Percentiles rank a stretch among this genome's conserved stretches.
phyloP scores from a whole-genome alignment of 2,797 vertebrate genomes.

The Florisuga fusca region DNA sequence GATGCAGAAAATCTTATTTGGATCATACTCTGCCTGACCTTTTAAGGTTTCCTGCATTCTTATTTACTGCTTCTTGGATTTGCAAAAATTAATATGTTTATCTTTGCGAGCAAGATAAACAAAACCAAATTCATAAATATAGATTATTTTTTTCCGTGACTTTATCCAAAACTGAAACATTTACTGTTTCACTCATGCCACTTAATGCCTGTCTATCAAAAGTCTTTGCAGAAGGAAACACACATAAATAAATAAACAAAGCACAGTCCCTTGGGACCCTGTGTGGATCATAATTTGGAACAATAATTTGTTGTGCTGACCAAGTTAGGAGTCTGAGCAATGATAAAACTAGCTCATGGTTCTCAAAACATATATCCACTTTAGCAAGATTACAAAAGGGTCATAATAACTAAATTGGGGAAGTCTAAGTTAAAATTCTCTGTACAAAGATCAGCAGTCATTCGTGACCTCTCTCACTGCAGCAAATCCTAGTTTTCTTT shows the following conservation, averaged over 20 bases:
- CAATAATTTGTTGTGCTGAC: not conserved
- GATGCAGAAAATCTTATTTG: constrained; percentile 12
- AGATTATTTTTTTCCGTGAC: not conserved
- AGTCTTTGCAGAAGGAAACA: not conserved
- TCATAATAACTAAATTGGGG: not conserved
- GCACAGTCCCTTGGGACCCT: not conserved
- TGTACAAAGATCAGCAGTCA: not conserved
- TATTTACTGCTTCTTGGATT: constrained; percentile 41
- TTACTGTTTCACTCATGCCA: not conserved
- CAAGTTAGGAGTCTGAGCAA: not conserved
- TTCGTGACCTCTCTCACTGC: not conserved
- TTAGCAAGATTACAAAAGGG: not conserved
- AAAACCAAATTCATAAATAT: not conserved
- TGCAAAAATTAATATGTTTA: constrained; percentile 39
- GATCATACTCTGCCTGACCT: constrained; percentile 26
- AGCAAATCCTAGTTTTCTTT: not conserved
- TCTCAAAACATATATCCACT: not conserved
- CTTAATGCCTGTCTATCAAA: constrained; percentile 16
- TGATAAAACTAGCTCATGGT: not conserved
- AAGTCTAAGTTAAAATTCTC: not conserved
- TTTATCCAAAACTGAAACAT: not conserved
- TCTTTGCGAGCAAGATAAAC: not conserved
- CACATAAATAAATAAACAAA: not conserved
- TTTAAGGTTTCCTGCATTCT: constrained; percentile 23
- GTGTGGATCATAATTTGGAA: not conserved